Evolutionary conservation across 2,797 vertebrate species (phyloP).

Genomic region (Bufotes viridis): DNA sequence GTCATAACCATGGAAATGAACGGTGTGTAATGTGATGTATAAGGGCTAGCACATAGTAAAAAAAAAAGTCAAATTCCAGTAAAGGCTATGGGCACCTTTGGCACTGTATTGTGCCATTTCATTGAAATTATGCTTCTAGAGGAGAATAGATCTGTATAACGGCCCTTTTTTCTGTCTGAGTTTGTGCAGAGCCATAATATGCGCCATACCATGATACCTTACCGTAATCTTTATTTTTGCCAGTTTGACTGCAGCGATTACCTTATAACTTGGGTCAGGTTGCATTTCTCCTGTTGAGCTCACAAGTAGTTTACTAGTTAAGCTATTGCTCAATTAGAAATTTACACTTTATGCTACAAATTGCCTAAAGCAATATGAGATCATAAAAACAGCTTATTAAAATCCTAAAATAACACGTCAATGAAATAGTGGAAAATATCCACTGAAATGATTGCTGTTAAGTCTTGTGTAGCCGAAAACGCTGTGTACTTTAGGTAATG

Average conservation of each 20-base stretch:
- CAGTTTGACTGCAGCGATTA: neutral
- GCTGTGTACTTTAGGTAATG: conserved; percentile 59
- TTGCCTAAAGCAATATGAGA: conserved; percentile 57
- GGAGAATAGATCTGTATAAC: neutral
- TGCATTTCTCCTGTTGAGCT: neutral
- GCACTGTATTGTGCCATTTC: neutral
- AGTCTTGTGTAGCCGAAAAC: conserved; percentile 43
- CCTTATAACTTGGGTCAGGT: neutral
- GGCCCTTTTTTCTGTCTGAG: neutral
- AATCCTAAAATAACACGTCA: conserved; percentile 53
- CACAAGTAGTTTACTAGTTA: conserved; percentile 26
- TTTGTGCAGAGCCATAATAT: neutral
- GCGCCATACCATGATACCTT: neutral
- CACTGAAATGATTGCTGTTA: conserved; percentile 43
- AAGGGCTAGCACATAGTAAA: no score
- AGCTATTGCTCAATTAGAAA: conserved; percentile 37
- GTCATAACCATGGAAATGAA: no score
- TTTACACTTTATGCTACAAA: conserved; percentile 53
- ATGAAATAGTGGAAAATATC: conserved; percentile 61
- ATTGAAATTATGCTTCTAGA: neutral
- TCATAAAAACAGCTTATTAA: conserved; percentile 59
- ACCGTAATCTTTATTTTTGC: neutral
- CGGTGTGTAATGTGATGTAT: no score
- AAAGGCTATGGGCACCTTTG: no score
- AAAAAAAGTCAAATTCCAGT: no score